Evolutionary conservation across 2,797 vertebrate species (phyloP).

Genomic region (Gymnopithys bicolor): DNA sequence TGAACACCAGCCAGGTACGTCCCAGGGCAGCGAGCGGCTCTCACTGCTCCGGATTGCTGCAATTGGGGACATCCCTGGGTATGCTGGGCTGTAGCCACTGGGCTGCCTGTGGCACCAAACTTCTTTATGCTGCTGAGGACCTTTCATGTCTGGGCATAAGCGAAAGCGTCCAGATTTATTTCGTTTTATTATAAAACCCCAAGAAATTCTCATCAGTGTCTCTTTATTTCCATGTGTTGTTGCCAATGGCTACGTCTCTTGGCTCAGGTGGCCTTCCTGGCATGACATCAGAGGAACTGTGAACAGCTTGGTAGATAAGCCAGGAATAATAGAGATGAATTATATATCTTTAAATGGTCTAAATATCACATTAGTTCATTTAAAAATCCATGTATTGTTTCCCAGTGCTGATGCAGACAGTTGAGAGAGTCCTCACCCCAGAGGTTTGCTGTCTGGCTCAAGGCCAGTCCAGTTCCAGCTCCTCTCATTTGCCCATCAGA

Average conservation of each 20-base stretch:
- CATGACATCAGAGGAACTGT: slow-evolving; percentile 19
- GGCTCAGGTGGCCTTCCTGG: slow-evolving; percentile 59
- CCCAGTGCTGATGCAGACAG: not conserved
- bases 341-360: slow-evolving; percentile 4
- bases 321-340: slow-evolving; percentile 9
- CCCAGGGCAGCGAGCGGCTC: rapidly evolving
- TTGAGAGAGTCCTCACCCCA: not conserved
- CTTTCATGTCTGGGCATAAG: not conserved
- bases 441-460: not conserved
- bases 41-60: rapidly evolving
- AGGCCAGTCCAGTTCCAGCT: not conserved
- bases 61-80: rapidly evolving
- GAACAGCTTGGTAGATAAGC: slow-evolving; percentile 44
- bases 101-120: not conserved
- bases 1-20: slow-evolving; percentile 86
- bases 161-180: not conserved
- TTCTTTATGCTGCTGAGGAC: not conserved
- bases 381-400: slow-evolving; percentile 15
- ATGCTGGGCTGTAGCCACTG: not conserved
- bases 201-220: not conserved
- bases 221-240: not conserved
- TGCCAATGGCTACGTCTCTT: slow-evolving; percentile 29
- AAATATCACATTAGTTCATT: not conserved
- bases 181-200: not conserved
- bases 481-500: not conserved